Evolutionary conservation across 2,888 invertebrate genomes (phyloP).

Genomic region (Tetanocera ferruginea): DNA sequence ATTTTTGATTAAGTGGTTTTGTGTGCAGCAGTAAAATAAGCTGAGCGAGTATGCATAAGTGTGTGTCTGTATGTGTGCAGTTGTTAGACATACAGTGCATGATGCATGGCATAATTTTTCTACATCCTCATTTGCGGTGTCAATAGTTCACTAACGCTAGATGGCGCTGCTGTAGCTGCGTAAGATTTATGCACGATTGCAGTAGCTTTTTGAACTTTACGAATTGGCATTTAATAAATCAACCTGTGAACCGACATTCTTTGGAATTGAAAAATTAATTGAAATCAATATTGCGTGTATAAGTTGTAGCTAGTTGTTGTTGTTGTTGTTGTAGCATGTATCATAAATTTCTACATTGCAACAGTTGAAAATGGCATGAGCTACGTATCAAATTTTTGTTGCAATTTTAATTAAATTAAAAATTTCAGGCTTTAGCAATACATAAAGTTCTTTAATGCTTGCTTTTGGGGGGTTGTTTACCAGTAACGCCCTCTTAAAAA

Average conservation of each 20-base stretch:
- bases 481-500: no score
- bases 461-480: no score
- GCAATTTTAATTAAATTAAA: no score
- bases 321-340: not conserved
- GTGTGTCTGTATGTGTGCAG: not conserved
- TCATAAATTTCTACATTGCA: not conserved
- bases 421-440: no score
- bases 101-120: constrained; percentile 19
- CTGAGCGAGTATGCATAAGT: not conserved
- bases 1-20: constrained; percentile 21
- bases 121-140: constrained; percentile 21
- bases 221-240: constrained; percentile 49
- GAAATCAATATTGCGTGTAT: not conserved
- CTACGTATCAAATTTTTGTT: not conserved
- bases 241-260: not conserved
- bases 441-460: no score
- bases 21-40: not conserved
- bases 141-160: constrained; percentile 18
- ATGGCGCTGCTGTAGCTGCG: constrained; percentile 27
- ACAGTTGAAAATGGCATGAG: not conserved
- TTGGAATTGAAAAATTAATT: not conserved
- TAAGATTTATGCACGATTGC: constrained; percentile 44
- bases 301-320: not conserved
- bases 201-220: constrained; percentile 46
- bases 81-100: not conserved